A percentile compares a stretch with the other conserved stretches of the same genome.
Conservation (phyloP, 1,140 invertebrate genomes). For the Apis cerana region DNA sequence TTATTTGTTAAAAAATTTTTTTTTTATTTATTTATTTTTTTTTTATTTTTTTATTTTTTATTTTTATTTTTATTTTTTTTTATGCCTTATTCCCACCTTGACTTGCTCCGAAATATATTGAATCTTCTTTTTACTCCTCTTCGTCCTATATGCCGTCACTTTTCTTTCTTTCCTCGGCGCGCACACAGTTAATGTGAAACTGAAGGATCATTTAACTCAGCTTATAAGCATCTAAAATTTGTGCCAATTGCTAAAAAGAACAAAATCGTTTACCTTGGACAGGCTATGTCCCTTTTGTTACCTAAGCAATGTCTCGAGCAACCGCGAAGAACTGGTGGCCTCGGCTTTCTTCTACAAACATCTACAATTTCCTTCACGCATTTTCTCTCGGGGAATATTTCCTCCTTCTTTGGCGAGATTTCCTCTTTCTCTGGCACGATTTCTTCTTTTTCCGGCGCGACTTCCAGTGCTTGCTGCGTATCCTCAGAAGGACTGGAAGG, state of each 20-base stretch:
- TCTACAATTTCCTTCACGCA: too few species aligned
- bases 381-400: too few species aligned
- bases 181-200: constrained; percentile 37
- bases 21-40: too few species aligned
- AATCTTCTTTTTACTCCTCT: constrained; percentile 34
- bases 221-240: too few species aligned
- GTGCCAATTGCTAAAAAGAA: background rate
- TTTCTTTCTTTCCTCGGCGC: constrained; percentile 11
- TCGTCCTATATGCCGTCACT: constrained; percentile 13
- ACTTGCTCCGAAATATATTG: constrained; percentile 20
- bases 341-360: background rate
- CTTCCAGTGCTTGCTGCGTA: too few species aligned
- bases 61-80: too few species aligned
- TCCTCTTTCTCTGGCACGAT: background rate
- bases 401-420: too few species aligned
- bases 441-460: too few species aligned
- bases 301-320: constrained; percentile 40
- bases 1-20: too few species aligned
- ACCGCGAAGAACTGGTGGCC: background rate
- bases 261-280: background rate
- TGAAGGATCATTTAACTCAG: constrained; percentile 19
- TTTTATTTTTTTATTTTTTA: too few species aligned
- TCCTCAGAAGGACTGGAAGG: too few species aligned
- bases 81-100: constrained; percentile 22
- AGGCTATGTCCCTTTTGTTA: background rate